Evolutionary conservation across 2,797 vertebrate species (phyloP), one percentile per base, ranked within the genome.

Genomic region (Nannoperca australis): DNA sequence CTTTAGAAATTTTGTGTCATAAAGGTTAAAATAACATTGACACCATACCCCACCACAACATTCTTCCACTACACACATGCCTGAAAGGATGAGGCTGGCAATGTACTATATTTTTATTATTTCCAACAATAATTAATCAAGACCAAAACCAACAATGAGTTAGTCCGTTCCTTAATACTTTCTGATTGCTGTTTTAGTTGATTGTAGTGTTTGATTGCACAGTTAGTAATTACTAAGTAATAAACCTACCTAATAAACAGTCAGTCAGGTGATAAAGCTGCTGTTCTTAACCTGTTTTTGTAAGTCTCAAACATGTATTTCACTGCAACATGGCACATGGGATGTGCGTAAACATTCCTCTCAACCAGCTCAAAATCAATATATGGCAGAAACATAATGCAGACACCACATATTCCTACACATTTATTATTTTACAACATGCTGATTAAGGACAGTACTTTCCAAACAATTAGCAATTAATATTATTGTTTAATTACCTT

Each of bases 401-500:
- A 45, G 45, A 61, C 14, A 14, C 24, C 54, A 61, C 3, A 61
- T 15, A 27, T 34, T 36, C 4, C 8, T 14, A 10, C 9, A 44
- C 49, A 67, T 51, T 55, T 54, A 14, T 74, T 59, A 58, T 18
- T 47, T 36, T 32, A 30, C 20, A 51, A 65, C 22, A 53, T 68
- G 58, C 45, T 54, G 3, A 38, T n/a, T 27, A 40, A 42, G 11
- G 32, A 27, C 18, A 15, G 27, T 49, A n/a, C n/a, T 45, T 61
- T 44, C 10, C 9, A 34, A 3, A 24, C 14, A 50, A 45, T 65
- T 30, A 40, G 3, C 53, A 47, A 32, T 81, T 30, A 14, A 58
- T 66, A 30, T 62, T 18, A 42, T 24, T 17, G n/a, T 50, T 12
- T 49, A 70, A 73, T 74, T 51, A 62, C 65, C 34, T 61, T 15